Evolutionary conservation across 1,140 invertebrate genomes (phyloP), one percentile per base, ranked within the genome.

Genomic region (Conus ventricosus): DNA sequence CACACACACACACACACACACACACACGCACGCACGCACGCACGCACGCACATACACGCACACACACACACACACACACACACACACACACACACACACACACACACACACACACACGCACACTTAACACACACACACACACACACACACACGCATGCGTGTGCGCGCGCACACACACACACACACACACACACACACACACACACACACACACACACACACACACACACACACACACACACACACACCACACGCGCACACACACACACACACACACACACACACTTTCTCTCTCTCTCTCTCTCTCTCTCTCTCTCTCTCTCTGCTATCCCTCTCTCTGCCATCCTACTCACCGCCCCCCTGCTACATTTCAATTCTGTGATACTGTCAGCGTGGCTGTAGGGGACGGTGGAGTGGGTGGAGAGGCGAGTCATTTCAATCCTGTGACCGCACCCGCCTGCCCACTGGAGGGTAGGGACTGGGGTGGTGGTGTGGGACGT

Each of bases 121-220:
- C 60, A 63, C 60, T 17, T 23, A 82, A 8, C 5, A n/a, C n/a
- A n/a, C 78, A 87, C 71, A 80, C 71, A 25, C 71, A 71, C 60
- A 87, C 75, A 87, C 60, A 84, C 53, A 83, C 78, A 84, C 78
- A 83, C 78, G 6, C 87, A 54, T 78, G 84, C 87, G 84, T 10
- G 84, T 27, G 10, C 87, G 13, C 60, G 13, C 60, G 1, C 60
- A 82, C 78, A 83, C 87, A 53, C 60, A 60, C 54, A 83, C 87
- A 4, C 87, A 10, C 84, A 20, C 57, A 57, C 67, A 3, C 85
- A 67, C 85, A 8, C 71, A 67, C 85, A 39, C 85, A 20, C 71
- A 51, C 85, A 75, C 85, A 27, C 71, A n/a, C 67, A n/a, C 67
- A 71, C 67, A 71, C 67, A n/a, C 67, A 71, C 67, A 7, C 67